These are phyloP conservation scores for Tortrix viridana DNA, from an alignment of 2,888 invertebrate species.

Conservation along the genomic window DNA sequence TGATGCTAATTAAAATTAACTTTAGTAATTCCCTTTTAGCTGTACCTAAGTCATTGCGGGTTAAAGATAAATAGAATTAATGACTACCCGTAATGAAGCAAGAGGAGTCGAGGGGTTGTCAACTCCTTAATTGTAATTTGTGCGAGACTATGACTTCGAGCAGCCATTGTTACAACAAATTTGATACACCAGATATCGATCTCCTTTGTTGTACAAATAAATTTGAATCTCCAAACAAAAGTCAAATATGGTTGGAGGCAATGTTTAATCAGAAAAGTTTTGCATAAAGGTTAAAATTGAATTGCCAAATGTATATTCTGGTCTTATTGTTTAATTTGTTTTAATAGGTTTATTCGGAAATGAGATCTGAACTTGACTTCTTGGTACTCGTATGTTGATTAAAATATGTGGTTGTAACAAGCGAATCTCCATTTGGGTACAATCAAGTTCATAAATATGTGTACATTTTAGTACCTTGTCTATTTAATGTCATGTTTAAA, in stretches of 20 bases:
- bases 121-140: slow-evolving; percentile 35
- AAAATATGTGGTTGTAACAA: too few relatives aligned
- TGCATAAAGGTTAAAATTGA: slow-evolving; percentile 40
- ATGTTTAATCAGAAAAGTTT: slow-evolving; percentile 46
- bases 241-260: slow-evolving; percentile 41
- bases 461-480: too few relatives aligned
- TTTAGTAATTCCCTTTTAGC: slow-evolving; percentile 13
- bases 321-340: slow-evolving; percentile 21
- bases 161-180: slow-evolving; percentile 16
- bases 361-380: neutral
- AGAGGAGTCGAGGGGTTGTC: slow-evolving; percentile 8
- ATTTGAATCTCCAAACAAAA: slow-evolving; percentile 41
- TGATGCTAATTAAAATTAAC: slow-evolving; percentile 7
- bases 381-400: neutral
- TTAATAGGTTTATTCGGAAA: slow-evolving; percentile 6
- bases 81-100: slow-evolving; percentile 25
- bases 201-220: slow-evolving; percentile 41
- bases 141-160: slow-evolving; percentile 10
- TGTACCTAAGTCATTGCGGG: slow-evolving; percentile 21
- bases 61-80: slow-evolving; percentile 29
- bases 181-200: slow-evolving; percentile 39
- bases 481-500: too few relatives aligned
- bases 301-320: slow-evolving; percentile 31
- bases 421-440: too few relatives aligned
- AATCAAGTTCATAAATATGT: too few relatives aligned